A percentile compares a stretch with the other conserved stretches of the same genome.
phyloP scores from a whole-genome alignment of 2,113 vertebrate genomes.

The Hippocampus zosterae region DNA sequence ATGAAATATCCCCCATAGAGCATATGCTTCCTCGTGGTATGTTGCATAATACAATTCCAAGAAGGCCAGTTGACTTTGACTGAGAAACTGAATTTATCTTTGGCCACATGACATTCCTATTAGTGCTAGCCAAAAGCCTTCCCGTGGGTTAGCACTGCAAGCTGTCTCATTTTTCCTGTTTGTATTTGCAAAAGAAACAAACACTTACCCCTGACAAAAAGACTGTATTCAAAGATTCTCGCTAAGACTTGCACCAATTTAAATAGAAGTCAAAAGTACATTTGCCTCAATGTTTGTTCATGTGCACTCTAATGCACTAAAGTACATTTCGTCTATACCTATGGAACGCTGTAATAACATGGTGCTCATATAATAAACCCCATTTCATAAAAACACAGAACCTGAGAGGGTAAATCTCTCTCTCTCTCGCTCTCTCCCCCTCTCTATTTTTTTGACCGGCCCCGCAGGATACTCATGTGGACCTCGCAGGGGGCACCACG shows the following conservation, averaged over 20 bases:
- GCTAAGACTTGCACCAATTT: background rate
- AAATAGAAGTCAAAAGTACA: background rate
- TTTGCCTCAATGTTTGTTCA: background rate
- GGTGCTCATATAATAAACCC: background rate
- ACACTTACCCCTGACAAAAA: background rate
- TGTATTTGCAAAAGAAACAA: slow-evolving; percentile 15
- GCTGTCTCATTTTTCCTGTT: background rate
- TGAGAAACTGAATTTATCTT: background rate
- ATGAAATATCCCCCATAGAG: background rate
- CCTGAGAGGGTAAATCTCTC: too few species aligned
- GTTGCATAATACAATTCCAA: slow-evolving; percentile 20
- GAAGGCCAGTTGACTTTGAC: slow-evolving; percentile 18
- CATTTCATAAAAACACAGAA: too few species aligned
- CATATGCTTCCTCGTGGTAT: background rate
- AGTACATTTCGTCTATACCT: background rate
- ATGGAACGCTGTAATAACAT: background rate
- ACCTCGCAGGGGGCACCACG: too few species aligned
- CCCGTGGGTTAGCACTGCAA: too few species aligned
- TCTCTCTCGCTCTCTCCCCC: too few species aligned
- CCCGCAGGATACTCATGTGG: too few species aligned
- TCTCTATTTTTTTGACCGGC: too few species aligned
- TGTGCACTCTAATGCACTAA: background rate
- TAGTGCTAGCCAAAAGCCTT: background rate
- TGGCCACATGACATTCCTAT: background rate
- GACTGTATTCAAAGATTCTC: background rate